Evolutionary conservation across 2,113 vertebrate genomes (phyloP), one percentile per base, ranked within the genome.

Genomic region (Oceanites oceanicus): DNA sequence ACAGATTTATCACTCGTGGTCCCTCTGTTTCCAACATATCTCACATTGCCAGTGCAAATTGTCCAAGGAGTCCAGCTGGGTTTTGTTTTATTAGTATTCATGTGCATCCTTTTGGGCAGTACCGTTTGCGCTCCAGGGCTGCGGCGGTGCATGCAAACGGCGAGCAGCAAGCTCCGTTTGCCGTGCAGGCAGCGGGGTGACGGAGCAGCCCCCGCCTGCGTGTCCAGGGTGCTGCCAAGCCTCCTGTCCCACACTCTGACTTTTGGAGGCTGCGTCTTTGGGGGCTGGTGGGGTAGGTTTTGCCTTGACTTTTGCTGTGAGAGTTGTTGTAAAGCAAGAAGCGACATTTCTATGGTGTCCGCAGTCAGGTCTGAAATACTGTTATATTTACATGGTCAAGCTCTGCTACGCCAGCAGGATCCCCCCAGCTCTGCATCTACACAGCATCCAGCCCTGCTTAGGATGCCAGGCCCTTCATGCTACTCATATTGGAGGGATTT

Each of bases 161-260:
- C 1, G 26, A 82, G 71, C 72, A 30, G 42, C 30, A 20, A 44
- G 88, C n/a, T 29, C 42, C 7, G 2, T 29, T 49, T 47, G 52
- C 47, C 68, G 15, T 45, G 67, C 26, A 10, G 75, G 59, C 59
- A n/a, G 14, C 13, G 7, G 49, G 62, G 49, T 3, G 44, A 11
- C 4, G 1, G 20, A 65, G 47, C 38, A 32, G 18, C 18, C 25
- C n/a, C 2, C 5, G 5, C 0, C 0, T 26, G 13, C 3, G 4
- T 7, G 12, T 12, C 45, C 49, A 1, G 30, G 38, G 15, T 44
- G 15, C 68, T 26, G 27, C 74, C 62, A 32, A 72, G 17, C 58
- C 58, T 26, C 32, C 49, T 2, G 15, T 11, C 44, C 7, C 2
- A 44, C 27, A 9, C 13, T 23, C 14, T 38, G 40, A 9, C 47